Conservation (phyloP, 2,888 invertebrate species). For the Ophioninae sp. region DNA sequence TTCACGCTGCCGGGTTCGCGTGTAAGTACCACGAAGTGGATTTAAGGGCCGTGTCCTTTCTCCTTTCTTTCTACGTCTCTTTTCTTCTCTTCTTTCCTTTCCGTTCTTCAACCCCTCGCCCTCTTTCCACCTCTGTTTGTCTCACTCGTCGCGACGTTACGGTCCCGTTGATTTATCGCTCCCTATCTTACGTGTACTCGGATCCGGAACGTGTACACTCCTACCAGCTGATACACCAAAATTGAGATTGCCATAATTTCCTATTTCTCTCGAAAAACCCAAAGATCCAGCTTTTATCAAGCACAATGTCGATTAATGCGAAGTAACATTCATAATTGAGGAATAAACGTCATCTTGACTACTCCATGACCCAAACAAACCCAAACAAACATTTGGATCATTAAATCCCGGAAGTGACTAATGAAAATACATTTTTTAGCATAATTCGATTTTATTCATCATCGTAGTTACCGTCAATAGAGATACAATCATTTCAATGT, state of each 20-base stretch:
- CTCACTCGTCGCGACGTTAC: slow-evolving; percentile 2
- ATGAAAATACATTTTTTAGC: too few species aligned
- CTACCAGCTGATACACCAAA: neutral
- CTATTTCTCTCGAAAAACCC: neutral
- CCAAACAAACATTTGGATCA: too few species aligned
- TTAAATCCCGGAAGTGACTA: too few species aligned
- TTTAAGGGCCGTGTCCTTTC: slow-evolving; percentile 41
- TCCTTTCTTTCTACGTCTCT: slow-evolving; percentile 7
- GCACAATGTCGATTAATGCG: neutral
- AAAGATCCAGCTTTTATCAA: neutral
- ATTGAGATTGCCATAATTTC: slow-evolving; percentile 11
- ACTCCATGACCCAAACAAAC: too few species aligned
- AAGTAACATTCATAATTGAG: too few species aligned
- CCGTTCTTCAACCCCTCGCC: neutral
- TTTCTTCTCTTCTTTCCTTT: slow-evolving; percentile 4
- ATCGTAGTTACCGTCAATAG: too few species aligned
- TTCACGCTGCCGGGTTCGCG: slow-evolving; percentile 30
- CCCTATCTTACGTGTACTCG: neutral
- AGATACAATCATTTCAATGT: too few species aligned
- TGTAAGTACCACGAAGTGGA: slow-evolving; percentile 49
- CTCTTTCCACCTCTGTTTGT: neutral
- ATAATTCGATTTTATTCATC: too few species aligned
- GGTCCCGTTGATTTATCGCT: slow-evolving; percentile 51
- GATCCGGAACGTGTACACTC: neutral
- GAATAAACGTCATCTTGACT: too few species aligned